Conservation (phyloP, 23 tunicate genomes). For the Halocynthia roretzi region DNA sequence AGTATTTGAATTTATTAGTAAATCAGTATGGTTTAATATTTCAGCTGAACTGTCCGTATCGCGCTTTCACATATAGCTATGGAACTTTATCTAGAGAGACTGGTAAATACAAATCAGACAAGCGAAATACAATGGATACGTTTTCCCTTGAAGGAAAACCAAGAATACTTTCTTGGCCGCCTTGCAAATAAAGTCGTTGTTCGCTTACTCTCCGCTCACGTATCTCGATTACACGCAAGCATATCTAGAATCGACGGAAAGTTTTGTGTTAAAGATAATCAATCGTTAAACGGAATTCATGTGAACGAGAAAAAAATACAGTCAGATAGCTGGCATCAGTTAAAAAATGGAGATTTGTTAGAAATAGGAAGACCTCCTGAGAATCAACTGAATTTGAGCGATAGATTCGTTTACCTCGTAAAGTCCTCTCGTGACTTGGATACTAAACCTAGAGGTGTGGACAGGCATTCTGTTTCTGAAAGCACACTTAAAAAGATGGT, state of each 20-base stretch:
- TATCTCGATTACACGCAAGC: slow-evolving; percentile 8
- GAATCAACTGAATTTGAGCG: neutral
- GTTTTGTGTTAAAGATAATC: slow-evolving; percentile 1
- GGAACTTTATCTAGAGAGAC: too few species aligned
- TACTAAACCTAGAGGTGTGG: neutral
- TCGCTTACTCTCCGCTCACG: slow-evolving; percentile 9
- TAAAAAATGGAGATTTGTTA: slow-evolving; percentile 16
- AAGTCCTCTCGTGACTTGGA: neutral
- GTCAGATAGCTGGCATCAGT: neutral
- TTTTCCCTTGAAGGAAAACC: neutral
- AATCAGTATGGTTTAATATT: too few species aligned
- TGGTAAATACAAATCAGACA: neutral
- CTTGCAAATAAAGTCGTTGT: neutral
- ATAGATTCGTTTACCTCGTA: slow-evolving; percentile 29
- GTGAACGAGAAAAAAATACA: slow-evolving; percentile 23
- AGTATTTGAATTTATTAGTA: too few species aligned
- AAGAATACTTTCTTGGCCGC: neutral
- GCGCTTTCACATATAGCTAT: too few species aligned
- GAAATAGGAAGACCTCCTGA: slow-evolving; percentile 31
- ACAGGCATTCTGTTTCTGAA: neutral
- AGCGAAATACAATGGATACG: slow-evolving; percentile 7
- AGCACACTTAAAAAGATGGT: too few species aligned
- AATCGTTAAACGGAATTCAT: slow-evolving; percentile 29
- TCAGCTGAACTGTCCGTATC: too few species aligned
- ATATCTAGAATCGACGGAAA: neutral